Base-by-base conservation (phyloP, 2,113 vertebrate species). In the Alces alces region DNA sequence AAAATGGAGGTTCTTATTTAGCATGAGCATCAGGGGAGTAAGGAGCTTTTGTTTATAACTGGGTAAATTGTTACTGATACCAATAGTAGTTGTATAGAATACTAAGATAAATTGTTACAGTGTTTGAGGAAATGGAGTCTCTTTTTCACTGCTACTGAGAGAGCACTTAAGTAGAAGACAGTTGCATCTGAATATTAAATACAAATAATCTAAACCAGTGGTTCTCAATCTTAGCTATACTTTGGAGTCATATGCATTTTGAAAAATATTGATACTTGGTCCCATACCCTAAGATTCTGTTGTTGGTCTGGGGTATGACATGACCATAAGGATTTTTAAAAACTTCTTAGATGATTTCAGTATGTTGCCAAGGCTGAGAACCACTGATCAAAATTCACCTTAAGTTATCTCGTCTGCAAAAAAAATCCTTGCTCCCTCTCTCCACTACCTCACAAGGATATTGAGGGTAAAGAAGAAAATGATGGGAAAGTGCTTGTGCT, bases 51-150 rank as follows among this genome's bases (percentile, higher is more conserved):
- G 96, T 97, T 98, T 98, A 30, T 98, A 97, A 98, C 98, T 76
- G 96, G 89, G 27, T 97, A 58, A 95, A 93, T 97, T 98, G 98
- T 98, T 98, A 97, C 96, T 80, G 96, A 99, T 98, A 98, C 96
- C 93, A 98, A 70, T 96, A 96, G 96, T 98, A 97, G 97, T 97
- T 98, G 96, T 98, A 98, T 91, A 98, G 97, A 98, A 95, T 95
- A 98, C 57, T 98, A 95, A 98, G 98, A 98, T 98, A 98, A 98
- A 98, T 95, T 98, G 97, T 97, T 98, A 39, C 96, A 87, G 88
- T 91, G 95, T 92, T 93, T 88, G 97, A 97, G 92, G 93, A 76
- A 52, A 12, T 64, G 0, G 36, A 52, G 39, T 79, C 36, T 86
- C 52, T 88, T 92, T 94, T 88, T 90, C 55, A 61, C 76, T 80